Evolutionary conservation across 2,888 invertebrate genomes (phyloP), one percentile per base, ranked within the genome.

Genomic region (Drosophila fulvimacula): DNA sequence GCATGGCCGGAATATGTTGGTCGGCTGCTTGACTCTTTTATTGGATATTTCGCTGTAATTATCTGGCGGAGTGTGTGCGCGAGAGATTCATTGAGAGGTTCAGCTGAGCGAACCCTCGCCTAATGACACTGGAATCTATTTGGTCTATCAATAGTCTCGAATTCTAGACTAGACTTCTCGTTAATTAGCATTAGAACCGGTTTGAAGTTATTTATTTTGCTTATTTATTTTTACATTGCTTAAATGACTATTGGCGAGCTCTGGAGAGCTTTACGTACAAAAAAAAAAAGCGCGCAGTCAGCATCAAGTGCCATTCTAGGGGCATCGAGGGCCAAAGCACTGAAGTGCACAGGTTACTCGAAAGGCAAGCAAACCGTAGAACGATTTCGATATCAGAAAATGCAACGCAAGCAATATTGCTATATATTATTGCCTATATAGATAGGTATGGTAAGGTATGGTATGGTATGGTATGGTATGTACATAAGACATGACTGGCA

Each of bases 161-260:
- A 65, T 11, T 15, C 42, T 65, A 32, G 30, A 30, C 42, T 21
- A 24, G 34, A 19, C 21, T 30, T 36, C 39, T 36, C 32, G 42
- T 30, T 49, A 44, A 73, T 56, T 60, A 38, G 46, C 74, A 60
- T 52, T 41, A 19, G 27, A 74, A 68, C 75, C 61, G 74, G 72
- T 68, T 58, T 58, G 3, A 60, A 51, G 44, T 4, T 51, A 21
- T 24, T 39, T 57, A 19, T 11, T 19, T 38, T 13, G 13, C 17
- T 5, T 44, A 7, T 19, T 34, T 27, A 30, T 60, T 34, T 57
- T 24, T 34, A 52, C 32, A 48, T 39, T 34, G 11, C 39, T 39
- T 39, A 73, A 53, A 21, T 19, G 55, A 39, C 19, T 30, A 44
- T 52, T 55, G 9, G 24, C 44, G 51, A 24, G 21, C 32, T 56